Percentiles rank a stretch among this genome's conserved stretches.
phyloP scores from a whole-genome alignment of 2,113 vertebrate genomes.

The Nyctereutes procyonoides region DNA sequence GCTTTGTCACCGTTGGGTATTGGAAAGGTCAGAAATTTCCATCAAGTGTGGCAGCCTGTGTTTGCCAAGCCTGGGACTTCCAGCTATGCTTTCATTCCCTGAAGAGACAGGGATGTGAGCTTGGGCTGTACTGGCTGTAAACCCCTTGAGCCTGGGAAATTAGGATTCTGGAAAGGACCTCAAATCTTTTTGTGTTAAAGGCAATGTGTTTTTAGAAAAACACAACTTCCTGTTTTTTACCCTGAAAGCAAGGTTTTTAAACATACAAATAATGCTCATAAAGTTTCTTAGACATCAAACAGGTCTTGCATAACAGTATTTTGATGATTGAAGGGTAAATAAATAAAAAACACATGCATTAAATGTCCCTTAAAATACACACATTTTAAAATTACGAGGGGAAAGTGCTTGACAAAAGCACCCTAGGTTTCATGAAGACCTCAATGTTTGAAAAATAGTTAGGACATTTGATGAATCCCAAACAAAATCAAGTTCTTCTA shows the following conservation, averaged over 20 bases:
- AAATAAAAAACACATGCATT: slow-evolving; percentile 74
- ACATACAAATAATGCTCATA: slow-evolving; percentile 70
- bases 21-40: slow-evolving; percentile 21
- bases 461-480: slow-evolving; percentile 20
- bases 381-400: slow-evolving; percentile 55
- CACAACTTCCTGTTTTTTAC: slow-evolving; percentile 51
- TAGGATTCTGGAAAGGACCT: slow-evolving; percentile 26
- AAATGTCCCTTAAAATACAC: slow-evolving; percentile 68
- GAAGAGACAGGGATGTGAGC: background rate
- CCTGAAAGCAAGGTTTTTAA: slow-evolving; percentile 63
- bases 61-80: background rate
- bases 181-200: slow-evolving; percentile 55
- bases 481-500: slow-evolving; percentile 22
- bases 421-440: background rate
- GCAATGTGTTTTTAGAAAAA: slow-evolving; percentile 62
- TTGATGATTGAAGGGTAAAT: slow-evolving; percentile 70
- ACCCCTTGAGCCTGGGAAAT: background rate
- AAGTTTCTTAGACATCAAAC: slow-evolving; percentile 74
- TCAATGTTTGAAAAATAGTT: slow-evolving; percentile 47
- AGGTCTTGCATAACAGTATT: slow-evolving; percentile 72
- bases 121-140: background rate
- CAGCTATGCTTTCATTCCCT: background rate
- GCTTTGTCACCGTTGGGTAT: background rate
- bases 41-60: background rate
- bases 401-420: slow-evolving; percentile 3